These are phyloP conservation scores for Liodrosophila aerea DNA, from an alignment of 2,888 invertebrate genomes.

Conservation along the genomic window DNA sequence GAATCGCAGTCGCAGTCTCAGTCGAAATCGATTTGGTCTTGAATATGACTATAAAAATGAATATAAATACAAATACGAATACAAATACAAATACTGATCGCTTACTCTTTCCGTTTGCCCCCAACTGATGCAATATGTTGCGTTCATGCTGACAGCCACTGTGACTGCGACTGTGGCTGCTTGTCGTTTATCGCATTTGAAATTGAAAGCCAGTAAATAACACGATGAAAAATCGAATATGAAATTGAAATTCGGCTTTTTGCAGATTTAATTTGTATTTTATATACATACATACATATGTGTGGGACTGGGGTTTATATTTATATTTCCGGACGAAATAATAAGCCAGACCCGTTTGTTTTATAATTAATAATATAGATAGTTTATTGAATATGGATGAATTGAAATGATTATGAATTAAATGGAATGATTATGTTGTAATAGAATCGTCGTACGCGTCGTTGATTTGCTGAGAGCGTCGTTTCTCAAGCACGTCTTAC, in stretches of 20 bases:
- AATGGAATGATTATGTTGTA: too few species aligned
- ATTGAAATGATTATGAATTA: too few species aligned
- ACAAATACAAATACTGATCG: constrained; percentile 20
- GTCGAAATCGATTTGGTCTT: constrained; percentile 74
- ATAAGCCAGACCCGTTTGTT: too few species aligned
- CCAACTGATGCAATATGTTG: constrained; percentile 65
- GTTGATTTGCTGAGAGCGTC: too few species aligned
- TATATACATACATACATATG: constrained; percentile 15
- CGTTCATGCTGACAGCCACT: constrained; percentile 47
- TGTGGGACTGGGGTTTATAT: too few species aligned
- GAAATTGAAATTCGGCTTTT: constrained; percentile 58
- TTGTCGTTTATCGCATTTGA: constrained; percentile 67
- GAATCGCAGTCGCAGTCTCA: too few species aligned
- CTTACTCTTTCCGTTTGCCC: not conserved
- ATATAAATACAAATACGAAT: not conserved
- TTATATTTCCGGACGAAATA: too few species aligned
- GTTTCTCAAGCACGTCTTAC: too few species aligned
- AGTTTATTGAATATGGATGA: too few species aligned
- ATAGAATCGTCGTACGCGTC: too few species aligned
- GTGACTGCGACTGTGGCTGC: constrained; percentile 32
- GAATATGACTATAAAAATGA: constrained; percentile 52
- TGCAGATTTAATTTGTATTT: constrained; percentile 52
- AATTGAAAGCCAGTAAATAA: constrained; percentile 67
- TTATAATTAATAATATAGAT: too few species aligned
- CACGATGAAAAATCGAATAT: constrained; percentile 56